Base-by-base conservation (phyloP, 2,113 vertebrate genomes). In the Ceuthmochares aereus region DNA sequence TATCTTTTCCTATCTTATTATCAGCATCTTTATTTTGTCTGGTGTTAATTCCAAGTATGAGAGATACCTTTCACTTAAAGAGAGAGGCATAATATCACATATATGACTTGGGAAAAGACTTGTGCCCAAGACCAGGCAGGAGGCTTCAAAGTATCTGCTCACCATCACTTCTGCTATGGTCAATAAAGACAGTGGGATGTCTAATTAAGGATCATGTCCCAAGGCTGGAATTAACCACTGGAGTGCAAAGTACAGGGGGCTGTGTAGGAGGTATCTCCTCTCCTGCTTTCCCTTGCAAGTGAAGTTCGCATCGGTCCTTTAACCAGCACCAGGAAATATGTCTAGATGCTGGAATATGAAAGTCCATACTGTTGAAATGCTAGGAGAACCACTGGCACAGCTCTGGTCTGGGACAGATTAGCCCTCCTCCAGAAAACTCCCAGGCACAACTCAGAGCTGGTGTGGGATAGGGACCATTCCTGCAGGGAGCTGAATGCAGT, bases 21-120 rank as follows among this genome's bases (percentile, higher is more conserved):
- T 23, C 4, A 3, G 20, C 51, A 36, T 72, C 81, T 96, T 91
- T 83, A 74, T 84, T 96, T 90, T 84, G 90, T 63, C 64, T 95
- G 63, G 29, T 80, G 42, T 77, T 90, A 59, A 84, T 74, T 94
- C 58, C 25, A 75, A 69, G 14, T 64, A 40, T 0, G 0, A 81
- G 45, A 92, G 84, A 55, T 32, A 67, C 21, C 55, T 84, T 51
- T 40, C 40, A 40, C 40, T 40, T 40, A 40, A 40, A 40, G 12
- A 40, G 22, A 89, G 10, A 75, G 58, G 16, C 89, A 30, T 47
- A 87, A 27, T 55, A 89, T 19, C 81, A 64, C 5, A 78, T 9
- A 45, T 26, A 40, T 22, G 36, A 36, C 17, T 49, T 68, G 42
- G 23, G 78, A 89, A 75, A 96, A 87, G 59, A 58, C 27, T 69